A percentile compares a stretch with the other conserved stretches of the same genome.
phyloP scores from a whole-genome alignment of 2,113 vertebrate genomes.

The Melozone crissalis region DNA sequence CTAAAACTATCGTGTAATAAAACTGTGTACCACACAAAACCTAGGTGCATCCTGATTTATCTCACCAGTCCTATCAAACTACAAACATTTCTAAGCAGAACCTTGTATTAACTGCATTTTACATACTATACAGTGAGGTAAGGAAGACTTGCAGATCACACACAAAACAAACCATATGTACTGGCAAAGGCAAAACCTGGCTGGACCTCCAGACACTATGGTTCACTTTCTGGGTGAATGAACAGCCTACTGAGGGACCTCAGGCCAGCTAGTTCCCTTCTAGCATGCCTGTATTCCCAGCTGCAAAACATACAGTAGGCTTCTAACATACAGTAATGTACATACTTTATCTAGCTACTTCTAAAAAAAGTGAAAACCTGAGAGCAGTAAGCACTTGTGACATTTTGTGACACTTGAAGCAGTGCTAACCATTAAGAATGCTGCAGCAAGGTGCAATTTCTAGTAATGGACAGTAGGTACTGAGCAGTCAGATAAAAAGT shows the following conservation, averaged over 20 bases:
- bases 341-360: neutral
- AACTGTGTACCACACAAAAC: neutral
- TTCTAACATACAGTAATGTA: neutral
- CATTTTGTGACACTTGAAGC: neutral
- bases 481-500: neutral
- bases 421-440: neutral
- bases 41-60: neutral
- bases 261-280: neutral
- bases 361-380: neutral
- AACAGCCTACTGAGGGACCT: neutral
- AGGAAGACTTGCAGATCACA: neutral
- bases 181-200: neutral
- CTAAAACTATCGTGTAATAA: neutral
- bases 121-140: neutral
- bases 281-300: neutral
- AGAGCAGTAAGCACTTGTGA: neutral
- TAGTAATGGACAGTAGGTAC: neutral
- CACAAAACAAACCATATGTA: rapidly evolving
- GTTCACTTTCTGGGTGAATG: neutral
- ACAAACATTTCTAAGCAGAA: neutral
- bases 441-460: neutral
- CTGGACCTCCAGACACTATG: neutral
- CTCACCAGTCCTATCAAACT: neutral
- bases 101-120: neutral
- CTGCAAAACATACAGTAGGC: neutral